Evolutionary conservation across 1,140 invertebrate species (phyloP).

Genomic region (Rhagoletis pomonella): DNA sequence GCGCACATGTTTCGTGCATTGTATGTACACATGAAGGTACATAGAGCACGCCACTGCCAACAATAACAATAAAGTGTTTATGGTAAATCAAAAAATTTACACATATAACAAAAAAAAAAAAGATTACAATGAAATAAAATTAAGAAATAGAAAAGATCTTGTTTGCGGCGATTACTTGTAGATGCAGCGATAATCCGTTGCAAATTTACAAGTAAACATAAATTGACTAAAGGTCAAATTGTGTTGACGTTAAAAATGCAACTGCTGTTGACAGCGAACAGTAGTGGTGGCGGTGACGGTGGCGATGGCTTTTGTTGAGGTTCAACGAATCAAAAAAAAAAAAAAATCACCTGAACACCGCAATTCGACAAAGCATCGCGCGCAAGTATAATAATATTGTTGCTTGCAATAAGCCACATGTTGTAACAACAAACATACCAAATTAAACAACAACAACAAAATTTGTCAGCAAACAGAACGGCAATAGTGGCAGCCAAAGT

Average conservation of each 20-base stretch:
- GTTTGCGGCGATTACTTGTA: slow-evolving; percentile 42
- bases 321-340: background rate
- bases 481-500: background rate
- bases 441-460: slow-evolving; percentile 1
- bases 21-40: background rate
- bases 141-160: slow-evolving; percentile 3
- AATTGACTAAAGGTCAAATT: slow-evolving; percentile 49
- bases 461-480: background rate
- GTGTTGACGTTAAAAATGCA: slow-evolving; percentile 45
- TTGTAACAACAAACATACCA: background rate
- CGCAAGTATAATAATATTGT: slow-evolving; percentile 13
- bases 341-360: background rate
- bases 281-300: background rate
- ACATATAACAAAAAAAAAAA: background rate
- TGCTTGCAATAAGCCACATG: slow-evolving; percentile 34
- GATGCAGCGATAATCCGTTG: slow-evolving; percentile 35
- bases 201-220: slow-evolving; percentile 46
- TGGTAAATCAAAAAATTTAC: background rate
- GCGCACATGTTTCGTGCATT: background rate
- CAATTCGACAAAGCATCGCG: background rate
- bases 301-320: background rate
- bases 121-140: background rate
- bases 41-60: background rate
- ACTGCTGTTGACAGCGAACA: background rate
- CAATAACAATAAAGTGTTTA: background rate